phyloP scores from a whole-genome alignment of 2,888 invertebrate species.

The Chalcis sispes region DNA sequence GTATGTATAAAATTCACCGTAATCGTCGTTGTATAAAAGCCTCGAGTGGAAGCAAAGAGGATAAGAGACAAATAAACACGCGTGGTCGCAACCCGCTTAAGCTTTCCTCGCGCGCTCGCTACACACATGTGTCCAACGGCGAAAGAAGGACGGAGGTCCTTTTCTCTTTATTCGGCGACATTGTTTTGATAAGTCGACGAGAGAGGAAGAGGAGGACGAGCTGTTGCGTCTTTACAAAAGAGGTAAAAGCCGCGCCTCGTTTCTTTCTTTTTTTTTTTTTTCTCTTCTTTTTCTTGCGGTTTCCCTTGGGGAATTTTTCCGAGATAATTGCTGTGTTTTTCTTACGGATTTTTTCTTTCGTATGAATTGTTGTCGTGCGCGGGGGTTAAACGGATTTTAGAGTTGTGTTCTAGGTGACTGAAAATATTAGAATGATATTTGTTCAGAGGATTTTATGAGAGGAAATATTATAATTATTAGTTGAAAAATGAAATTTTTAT shows the following conservation, averaged over 20 bases:
- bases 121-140: neutral
- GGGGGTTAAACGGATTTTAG: too few relatives aligned
- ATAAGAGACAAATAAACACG: constrained; percentile 40
- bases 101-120: constrained; percentile 15
- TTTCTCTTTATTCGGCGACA: neutral
- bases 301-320: neutral
- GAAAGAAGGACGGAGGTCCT: neutral
- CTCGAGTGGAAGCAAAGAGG: neutral
- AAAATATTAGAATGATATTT: too few relatives aligned
- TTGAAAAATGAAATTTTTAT: too few relatives aligned
- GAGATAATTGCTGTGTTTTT: constrained; percentile 6
- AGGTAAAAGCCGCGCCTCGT: too few relatives aligned
- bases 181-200: constrained; percentile 34
- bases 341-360: too few relatives aligned
- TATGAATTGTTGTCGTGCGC: too few relatives aligned
- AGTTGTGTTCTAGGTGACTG: too few relatives aligned
- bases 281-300: neutral
- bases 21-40: too few relatives aligned
- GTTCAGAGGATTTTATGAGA: too few relatives aligned
- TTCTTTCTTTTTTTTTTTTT: constrained; percentile 23
- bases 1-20: neutral
- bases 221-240: too few relatives aligned
- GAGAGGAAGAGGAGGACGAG: neutral
- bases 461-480: too few relatives aligned
- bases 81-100: constrained; percentile 37